phyloP scores from a whole-genome alignment of 2,888 invertebrate species.

The Xestia rhomboidea region DNA sequence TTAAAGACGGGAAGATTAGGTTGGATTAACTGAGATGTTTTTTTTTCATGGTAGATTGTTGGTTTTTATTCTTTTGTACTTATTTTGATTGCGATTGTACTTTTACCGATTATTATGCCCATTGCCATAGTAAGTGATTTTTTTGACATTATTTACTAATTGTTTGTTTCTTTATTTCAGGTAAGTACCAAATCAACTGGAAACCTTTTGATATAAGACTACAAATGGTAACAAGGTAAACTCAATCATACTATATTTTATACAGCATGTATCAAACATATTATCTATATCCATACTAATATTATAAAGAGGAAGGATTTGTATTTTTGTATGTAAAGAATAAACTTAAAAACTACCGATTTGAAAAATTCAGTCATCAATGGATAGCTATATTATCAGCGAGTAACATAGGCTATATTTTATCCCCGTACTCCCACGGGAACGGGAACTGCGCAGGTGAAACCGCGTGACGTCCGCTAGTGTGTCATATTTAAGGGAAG shows the following conservation, averaged over 20 bases:
- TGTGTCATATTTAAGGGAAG: neutral
- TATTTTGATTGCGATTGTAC: slow-evolving; percentile 26
- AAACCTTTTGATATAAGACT: neutral
- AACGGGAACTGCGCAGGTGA: no score
- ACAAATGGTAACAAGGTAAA: slow-evolving; percentile 30
- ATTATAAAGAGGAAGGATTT: no score
- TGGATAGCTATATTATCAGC: no score
- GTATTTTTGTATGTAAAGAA: no score
- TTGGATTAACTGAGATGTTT: slow-evolving; percentile 18
- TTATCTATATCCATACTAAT: no score
- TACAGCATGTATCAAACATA: neutral
- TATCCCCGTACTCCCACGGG: no score
- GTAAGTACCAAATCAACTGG: slow-evolving; percentile 58
- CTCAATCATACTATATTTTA: neutral
- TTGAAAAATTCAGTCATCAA: no score
- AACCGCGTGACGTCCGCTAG: no score
- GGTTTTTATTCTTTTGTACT: neutral
- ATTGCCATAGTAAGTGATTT: neutral
- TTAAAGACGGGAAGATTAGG: slow-evolving; percentile 47
- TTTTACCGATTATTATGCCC: neutral
- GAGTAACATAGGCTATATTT: no score
- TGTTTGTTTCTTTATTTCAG: slow-evolving; percentile 62
- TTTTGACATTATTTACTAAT: neutral
- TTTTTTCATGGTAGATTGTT: slow-evolving; percentile 11
- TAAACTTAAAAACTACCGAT: no score